Evolutionary conservation across 2,797 vertebrate genomes (phyloP), one percentile per base, ranked within the genome.

Genomic region (Falco naumanni): DNA sequence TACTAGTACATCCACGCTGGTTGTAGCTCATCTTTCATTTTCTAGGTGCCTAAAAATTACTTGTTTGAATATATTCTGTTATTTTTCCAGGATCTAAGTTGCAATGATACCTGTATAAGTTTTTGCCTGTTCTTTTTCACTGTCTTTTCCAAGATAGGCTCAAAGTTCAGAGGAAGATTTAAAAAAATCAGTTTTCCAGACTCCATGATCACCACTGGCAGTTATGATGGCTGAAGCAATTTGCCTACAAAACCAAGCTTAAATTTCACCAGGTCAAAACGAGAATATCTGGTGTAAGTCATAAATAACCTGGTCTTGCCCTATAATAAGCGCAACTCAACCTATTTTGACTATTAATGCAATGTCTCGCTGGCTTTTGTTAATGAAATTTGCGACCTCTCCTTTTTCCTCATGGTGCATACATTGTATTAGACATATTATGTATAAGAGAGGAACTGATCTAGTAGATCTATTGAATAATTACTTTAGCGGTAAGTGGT

Each of bases 1-100:
- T 84, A 41, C 51, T 68, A 26, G 71, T 53, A 86, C 37, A 81
- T 81, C 28, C 53, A 51, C 51, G 68, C 15, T 65, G 17, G 18
- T 8, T 69, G 19, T 89, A 95, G 89, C 59, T 90, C 88, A 91
- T 54, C 24, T 81, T 41, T 81, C 10, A 88, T 89, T 84, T 93
- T 51, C 43, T 65, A 90, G 77, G 29, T 21, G 4, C 33, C 15
- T 79, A 76, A 6, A 61, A 90, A 90, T 43, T 69, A 24, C 24
- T 69, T 80, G 37, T 64, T 57, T 29, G 33, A 61, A 7, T 39
- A 65, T n/a, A 68, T 75, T 69, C 61, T 65, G 50, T 7, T 41
- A 31, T 47, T 81, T 86, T 91, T 81, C 22, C 43, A 89, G 56
- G 25, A 43, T 74, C 21, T 41, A 57, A 80, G n/a, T 69, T 47